These are phyloP conservation scores for Bergia sp. DNA, from an alignment of 92 coral and sea anemone species.

Conservation along the genomic window DNA sequence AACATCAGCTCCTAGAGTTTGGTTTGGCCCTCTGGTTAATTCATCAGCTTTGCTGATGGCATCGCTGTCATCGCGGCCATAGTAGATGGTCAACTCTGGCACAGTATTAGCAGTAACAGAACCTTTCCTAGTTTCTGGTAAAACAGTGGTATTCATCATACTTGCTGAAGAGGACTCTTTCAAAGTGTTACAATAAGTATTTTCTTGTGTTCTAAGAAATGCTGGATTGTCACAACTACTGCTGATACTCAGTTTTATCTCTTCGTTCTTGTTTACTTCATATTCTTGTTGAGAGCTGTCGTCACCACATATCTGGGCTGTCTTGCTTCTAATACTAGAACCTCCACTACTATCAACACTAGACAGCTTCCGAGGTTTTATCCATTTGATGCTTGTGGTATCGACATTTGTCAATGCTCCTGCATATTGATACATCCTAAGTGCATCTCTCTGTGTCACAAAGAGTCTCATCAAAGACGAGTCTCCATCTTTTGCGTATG, in stretches of 20 bases:
- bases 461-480: slow-evolving; percentile 31
- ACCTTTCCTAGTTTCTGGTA: neutral
- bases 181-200: neutral
- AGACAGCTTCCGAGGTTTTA: slow-evolving; percentile 58
- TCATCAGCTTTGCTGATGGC: neutral
- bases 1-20: neutral
- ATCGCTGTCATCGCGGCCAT: neutral
- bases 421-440: slow-evolving; percentile 63
- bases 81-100: neutral
- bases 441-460: slow-evolving; percentile 67
- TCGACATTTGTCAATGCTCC: slow-evolving; percentile 67
- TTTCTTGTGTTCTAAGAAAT: neutral
- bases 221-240: too few relatives aligned
- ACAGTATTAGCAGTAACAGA: neutral
- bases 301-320: neutral
- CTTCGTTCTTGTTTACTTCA: neutral
- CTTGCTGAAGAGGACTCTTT: neutral
- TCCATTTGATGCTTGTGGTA: slow-evolving; percentile 54
- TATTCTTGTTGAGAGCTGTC: neutral
- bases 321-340: neutral
- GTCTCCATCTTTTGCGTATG: slow-evolving; percentile 29
- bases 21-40: neutral
- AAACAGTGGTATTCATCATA: neutral
- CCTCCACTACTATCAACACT: neutral
- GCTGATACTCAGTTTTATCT: neutral